A percentile compares a stretch with the other conserved stretches of the same genome.
Conservation (phyloP, 2,113 vertebrate species). For the Salvator merianae region DNA sequence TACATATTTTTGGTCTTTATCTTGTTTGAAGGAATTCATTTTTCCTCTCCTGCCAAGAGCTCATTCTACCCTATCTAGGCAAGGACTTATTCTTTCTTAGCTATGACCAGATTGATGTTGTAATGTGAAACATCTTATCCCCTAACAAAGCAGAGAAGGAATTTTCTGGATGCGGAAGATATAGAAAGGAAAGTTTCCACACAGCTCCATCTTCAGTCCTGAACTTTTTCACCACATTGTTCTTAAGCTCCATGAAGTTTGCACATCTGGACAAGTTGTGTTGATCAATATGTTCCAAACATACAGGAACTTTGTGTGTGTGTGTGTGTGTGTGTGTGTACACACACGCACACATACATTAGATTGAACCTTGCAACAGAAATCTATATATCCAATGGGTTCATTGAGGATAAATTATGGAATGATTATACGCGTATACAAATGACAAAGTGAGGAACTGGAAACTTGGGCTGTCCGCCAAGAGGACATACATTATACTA, state of each 20-base stretch:
- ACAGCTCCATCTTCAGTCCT: neutral
- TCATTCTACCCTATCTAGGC: too few species aligned
- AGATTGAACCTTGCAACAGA: slow-evolving; percentile 62
- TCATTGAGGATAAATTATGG: slow-evolving; percentile 55
- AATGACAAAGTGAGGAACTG: neutral
- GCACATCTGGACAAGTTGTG: slow-evolving; percentile 43
- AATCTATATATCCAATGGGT: slow-evolving; percentile 58
- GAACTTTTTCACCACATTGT: slow-evolving; percentile 58
- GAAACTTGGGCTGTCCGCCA: slow-evolving; percentile 12
- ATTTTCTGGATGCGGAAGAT: slow-evolving; percentile 9
- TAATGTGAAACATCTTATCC: too few species aligned
- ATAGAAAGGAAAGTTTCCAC: slow-evolving; percentile 31
- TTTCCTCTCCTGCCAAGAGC: too few species aligned
- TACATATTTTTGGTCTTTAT: too few species aligned
- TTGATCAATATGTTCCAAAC: slow-evolving; percentile 59
- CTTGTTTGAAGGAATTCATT: too few species aligned
- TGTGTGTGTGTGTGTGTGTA: too few species aligned
- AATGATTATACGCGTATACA: slow-evolving; percentile 39
- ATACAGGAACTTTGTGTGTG: slow-evolving; percentile 62
- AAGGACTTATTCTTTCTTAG: too few species aligned
- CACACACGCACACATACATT: slow-evolving; percentile 46
- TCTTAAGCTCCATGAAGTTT: slow-evolving; percentile 54
- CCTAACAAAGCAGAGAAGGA: too few species aligned
- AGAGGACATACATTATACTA: slow-evolving; percentile 27
- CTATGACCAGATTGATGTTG: too few species aligned